These are phyloP conservation scores for Epinephelus awoara DNA, from an alignment of 2,797 vertebrate genomes.

Conservation along the genomic window DNA sequence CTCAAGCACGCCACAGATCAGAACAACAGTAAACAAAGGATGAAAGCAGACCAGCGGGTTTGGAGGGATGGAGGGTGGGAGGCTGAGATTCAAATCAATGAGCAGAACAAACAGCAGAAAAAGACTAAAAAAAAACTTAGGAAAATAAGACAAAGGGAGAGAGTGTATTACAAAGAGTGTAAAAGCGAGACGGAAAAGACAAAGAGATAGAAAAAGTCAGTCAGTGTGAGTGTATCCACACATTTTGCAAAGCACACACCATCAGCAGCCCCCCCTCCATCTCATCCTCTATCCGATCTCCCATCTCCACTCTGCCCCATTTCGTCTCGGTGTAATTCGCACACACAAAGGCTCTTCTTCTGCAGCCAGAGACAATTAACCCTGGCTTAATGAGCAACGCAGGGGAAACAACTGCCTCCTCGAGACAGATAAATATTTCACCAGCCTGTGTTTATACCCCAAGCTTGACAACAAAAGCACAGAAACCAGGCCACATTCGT, in stretches of 20 bases:
- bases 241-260: conserved; percentile 16
- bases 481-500: conserved; percentile 65
- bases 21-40: background rate
- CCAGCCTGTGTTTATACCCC: conserved; percentile 70
- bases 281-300: conserved; percentile 29
- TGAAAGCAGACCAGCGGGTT: background rate
- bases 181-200: background rate
- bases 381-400: conserved; percentile 72
- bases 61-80: background rate
- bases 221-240: background rate
- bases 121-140: background rate
- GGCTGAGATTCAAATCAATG: background rate
- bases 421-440: conserved; percentile 77
- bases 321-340: conserved; percentile 41
- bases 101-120: background rate
- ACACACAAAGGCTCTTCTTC: conserved; percentile 48
- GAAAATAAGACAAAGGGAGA: background rate
- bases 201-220: background rate
- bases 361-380: conserved; percentile 77
- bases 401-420: conserved; percentile 65
- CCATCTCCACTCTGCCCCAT: conserved; percentile 34
- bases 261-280: conserved; percentile 7
- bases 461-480: conserved; percentile 53
- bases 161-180: background rate
- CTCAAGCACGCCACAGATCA: background rate